Base-by-base conservation (phyloP, 2,888 invertebrate species). In the Acholoe squamosa region DNA sequence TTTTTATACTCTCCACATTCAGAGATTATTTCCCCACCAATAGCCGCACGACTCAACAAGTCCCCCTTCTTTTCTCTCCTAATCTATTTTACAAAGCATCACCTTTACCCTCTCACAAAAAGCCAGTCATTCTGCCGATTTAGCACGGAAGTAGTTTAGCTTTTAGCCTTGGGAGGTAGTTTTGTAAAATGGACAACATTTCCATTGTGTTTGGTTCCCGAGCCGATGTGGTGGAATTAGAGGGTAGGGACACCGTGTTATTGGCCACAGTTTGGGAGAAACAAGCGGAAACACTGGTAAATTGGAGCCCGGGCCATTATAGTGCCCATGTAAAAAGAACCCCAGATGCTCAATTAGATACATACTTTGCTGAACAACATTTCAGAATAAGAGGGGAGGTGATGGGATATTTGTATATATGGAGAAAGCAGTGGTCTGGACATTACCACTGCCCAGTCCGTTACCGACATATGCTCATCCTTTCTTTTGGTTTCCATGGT, bases 401-500 rank as follows among this genome's bases (percentile, higher is more conserved):
- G 43, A 10, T 43, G 10, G 5, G 43, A 10, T 43, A 10, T 3
- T 43, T 43, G 10, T 43, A 43, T 3, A 10, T 43, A 10, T n/a
- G 61, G 22, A 14, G 61, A 61, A 61, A 7, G 61, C 61, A 61
- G 61, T 61, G 61, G 43, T 10, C 61, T 61, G 61, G n/a, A n/a
- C 19, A 19, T 7, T 19, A 3, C 54, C 19, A 31, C 22, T 22
- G 43, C 34, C 43, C 16, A n/a, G 25, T 43, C 86, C 86, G 86
- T 86, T 86, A 28, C 31, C 52, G 25, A n/a, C 86, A 54, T 86
- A 86, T 86, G 86, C 28, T 86, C 54, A 19, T 86, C 54, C 25
- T 86, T 86, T 86, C 19, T 19, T 84, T 12, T 22, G 28, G 86
- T 86, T 54, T 25, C 86, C 56, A 86, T 86, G 86, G 86, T 19